A percentile compares a stretch with the other conserved stretches of the same genome.
These are phyloP conservation scores for Caretta caretta DNA, from an alignment of 2,113 vertebrate genomes.

Conservation along the genomic window DNA sequence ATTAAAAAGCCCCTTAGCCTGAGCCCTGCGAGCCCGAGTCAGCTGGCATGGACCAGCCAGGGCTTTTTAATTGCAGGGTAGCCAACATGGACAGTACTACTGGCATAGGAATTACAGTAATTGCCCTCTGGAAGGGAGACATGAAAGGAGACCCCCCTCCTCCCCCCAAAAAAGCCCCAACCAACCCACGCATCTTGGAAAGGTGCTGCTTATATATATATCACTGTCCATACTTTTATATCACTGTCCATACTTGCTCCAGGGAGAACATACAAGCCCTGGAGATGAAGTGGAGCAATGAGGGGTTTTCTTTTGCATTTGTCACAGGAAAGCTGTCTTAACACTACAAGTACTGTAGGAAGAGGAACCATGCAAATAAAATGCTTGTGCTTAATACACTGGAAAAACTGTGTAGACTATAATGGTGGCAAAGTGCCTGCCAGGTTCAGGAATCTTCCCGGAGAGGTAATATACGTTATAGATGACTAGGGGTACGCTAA, in stretches of 20 bases:
- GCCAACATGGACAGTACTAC: background rate
- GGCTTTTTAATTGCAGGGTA: too few relatives aligned
- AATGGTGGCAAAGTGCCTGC: slow-evolving; percentile 45
- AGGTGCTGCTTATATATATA: background rate
- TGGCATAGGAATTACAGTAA: background rate
- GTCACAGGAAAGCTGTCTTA: background rate
- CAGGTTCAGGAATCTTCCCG: slow-evolving; percentile 35
- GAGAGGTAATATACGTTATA: background rate
- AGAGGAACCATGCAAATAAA: slow-evolving; percentile 45
- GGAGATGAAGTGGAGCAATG: background rate
- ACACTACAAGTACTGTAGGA: slow-evolving; percentile 6
- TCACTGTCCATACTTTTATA: slow-evolving; percentile 4
- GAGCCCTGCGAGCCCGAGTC: background rate
- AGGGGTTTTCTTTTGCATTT: background rate
- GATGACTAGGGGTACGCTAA: slow-evolving; percentile 41
- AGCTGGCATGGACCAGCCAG: background rate
- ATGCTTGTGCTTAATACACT: slow-evolving; percentile 46
- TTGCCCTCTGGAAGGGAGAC: background rate
- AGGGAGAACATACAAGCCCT: background rate
- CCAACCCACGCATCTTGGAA: background rate
- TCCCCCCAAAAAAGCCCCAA: too few relatives aligned
- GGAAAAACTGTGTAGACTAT: slow-evolving; percentile 7
- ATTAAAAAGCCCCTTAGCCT: background rate
- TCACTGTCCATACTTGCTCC: background rate
- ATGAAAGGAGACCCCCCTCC: background rate